Evolutionary conservation across 2,797 vertebrate genomes (phyloP), one percentile per base, ranked within the genome.

Genomic region (Mastacembelus armatus): DNA sequence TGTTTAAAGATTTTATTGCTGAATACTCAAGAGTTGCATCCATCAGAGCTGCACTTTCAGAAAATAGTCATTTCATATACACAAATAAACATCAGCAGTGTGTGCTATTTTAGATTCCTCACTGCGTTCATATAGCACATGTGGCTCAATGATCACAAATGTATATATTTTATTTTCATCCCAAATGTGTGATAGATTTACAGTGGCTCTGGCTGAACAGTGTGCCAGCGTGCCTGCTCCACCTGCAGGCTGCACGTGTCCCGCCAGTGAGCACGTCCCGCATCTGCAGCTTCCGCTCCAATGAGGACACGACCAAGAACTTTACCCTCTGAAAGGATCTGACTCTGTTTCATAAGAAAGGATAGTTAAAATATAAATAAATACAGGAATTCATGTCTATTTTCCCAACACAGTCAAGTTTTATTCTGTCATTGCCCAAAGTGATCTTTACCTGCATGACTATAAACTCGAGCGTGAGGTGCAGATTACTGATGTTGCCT

Each of bases 161-260:
- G n/a, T n/a, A n/a, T n/a, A n/a, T n/a, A n/a, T n/a, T n/a, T n/a
- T n/a, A n/a, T n/a, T n/a, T n/a, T n/a, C n/a, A n/a, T n/a, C n/a
- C n/a, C n/a, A n/a, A 21, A 60, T 22, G 33, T 65, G 30, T 52
- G 26, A 9, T 30, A 29, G 32, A 39, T 68, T 66, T 78, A 83
- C 0, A 55, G 47, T 3, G 27, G 27, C 5, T 87, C 54, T 3
- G 88, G 84, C 55, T 91, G 90, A 36, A 94, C 33, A 3, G 6
- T 29, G 84, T 94, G 92, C 92, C 93, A 94, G n/a, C 79, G 65
- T 0, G 85, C 81, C 0, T 83, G 90, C 78, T 95, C 93, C 84
- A 87, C 69, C 39, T 89, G 88, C 52, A n/a, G 77, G 66, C 50
- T 79, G 66, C 92, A 93, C 91, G 90, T 86, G 62, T 94, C 92